These are phyloP conservation scores for Vimba vimba DNA, from an alignment of 2,113 vertebrate species.

Conservation along the genomic window DNA sequence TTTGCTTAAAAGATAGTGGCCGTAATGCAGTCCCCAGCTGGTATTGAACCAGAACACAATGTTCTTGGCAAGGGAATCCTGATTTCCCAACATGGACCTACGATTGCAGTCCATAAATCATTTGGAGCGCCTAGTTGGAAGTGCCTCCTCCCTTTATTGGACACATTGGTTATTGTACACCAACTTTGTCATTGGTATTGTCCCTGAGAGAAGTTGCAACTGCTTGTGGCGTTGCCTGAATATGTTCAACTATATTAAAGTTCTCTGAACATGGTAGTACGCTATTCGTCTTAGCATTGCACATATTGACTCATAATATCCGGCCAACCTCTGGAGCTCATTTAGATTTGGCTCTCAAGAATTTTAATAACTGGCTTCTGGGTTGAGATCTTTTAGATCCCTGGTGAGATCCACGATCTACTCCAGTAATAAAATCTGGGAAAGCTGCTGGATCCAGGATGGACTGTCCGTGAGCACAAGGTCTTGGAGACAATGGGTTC, in stretches of 20 bases:
- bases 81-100: constrained; percentile 47
- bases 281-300: neutral
- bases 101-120: constrained; percentile 56
- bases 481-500: constrained; percentile 65
- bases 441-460: constrained; percentile 57
- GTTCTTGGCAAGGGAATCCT: constrained; percentile 48
- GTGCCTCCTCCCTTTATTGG: constrained; percentile 46
- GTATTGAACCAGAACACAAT: constrained; percentile 48
- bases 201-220: constrained; percentile 34
- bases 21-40: constrained; percentile 37
- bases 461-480: constrained; percentile 64
- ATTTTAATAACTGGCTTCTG: neutral
- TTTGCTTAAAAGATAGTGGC: constrained; percentile 52
- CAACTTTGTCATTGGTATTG: constrained; percentile 34
- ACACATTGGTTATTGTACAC: constrained; percentile 35
- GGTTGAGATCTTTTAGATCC: constrained; percentile 17
- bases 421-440: constrained; percentile 61
- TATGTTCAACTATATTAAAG: constrained; percentile 2
- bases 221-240: neutral
- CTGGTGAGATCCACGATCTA: constrained; percentile 14
- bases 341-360: neutral
- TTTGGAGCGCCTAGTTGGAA: constrained; percentile 2
- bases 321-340: too few species aligned
- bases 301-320: neutral
- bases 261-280: neutral